Evolutionary conservation across 2,888 invertebrate genomes (phyloP).

Genomic region (Barypeithes pellucidus): DNA sequence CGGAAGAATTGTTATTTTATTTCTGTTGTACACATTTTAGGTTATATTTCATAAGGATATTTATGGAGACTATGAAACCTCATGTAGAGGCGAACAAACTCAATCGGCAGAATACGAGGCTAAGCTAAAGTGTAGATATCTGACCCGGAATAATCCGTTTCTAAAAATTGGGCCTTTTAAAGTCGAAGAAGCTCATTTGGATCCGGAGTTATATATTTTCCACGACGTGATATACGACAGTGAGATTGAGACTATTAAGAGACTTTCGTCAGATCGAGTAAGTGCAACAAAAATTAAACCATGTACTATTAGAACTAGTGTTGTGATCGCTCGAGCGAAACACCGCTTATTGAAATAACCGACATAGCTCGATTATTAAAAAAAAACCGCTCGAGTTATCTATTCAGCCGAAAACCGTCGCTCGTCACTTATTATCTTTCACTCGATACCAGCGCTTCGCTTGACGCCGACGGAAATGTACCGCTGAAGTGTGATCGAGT

Average conservation of each 20-base stretch:
- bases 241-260: conserved; percentile 90
- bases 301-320: no score
- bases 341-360: no score
- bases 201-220: conserved; percentile 89
- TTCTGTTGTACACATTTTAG: no score
- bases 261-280: conserved; percentile 90
- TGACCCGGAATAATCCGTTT: conserved; percentile 79
- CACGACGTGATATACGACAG: conserved; percentile 91
- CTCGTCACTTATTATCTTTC: no score
- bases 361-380: no score
- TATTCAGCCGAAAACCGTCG: no score
- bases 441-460: no score
- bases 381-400: no score
- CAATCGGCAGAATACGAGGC: conserved; percentile 69
- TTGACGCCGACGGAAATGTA: no score
- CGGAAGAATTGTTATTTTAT: no score
- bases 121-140: conserved; percentile 83
- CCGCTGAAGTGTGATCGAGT: no score
- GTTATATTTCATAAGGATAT: conserved; percentile 50
- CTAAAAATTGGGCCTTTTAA: conserved; percentile 87
- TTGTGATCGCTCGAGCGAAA: no score
- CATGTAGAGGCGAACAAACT: conserved; percentile 85
- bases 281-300: conserved; percentile 61
- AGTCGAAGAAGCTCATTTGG: conserved; percentile 81
- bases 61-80: conserved; percentile 77